phyloP scores from a whole-genome alignment of 2,888 invertebrate species.

The Ophraella communa region DNA sequence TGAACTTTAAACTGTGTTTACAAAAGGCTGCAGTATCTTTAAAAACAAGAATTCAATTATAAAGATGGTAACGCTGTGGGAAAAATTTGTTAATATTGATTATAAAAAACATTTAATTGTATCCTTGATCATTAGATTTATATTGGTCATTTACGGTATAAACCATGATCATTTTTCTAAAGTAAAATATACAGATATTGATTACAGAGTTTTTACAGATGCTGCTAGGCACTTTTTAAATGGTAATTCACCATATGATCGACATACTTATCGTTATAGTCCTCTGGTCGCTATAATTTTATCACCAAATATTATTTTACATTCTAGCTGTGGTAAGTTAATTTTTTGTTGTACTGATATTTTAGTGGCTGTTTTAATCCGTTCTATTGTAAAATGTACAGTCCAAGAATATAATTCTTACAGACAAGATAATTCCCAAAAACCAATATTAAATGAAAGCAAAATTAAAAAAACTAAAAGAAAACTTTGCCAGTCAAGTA shows the following conservation, averaged over 20 bases:
- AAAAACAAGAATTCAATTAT: constrained; percentile 71
- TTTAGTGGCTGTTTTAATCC: constrained; percentile 75
- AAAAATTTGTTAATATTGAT: constrained; percentile 59
- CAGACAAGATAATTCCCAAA: constrained; percentile 22
- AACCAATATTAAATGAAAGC: constrained; percentile 17
- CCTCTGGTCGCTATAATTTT: constrained; percentile 86
- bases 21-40: constrained; percentile 71
- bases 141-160: constrained; percentile 76
- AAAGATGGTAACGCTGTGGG: constrained; percentile 29
- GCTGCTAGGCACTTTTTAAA: constrained; percentile 81
- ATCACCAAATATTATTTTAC: constrained; percentile 78
- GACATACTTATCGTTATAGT: constrained; percentile 94
- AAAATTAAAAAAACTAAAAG: constrained; percentile 36
- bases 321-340: constrained; percentile 81
- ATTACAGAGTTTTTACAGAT: constrained; percentile 96
- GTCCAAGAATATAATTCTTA: constrained; percentile 46
- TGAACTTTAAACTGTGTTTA: constrained; percentile 76
- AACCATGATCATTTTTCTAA: constrained; percentile 77
- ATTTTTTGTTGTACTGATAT: constrained; percentile 85
- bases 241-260: constrained; percentile 83
- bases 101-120: constrained; percentile 69
- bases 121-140: constrained; percentile 70
- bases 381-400: constrained; percentile 62
- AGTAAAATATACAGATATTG: constrained; percentile 94
- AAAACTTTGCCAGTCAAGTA: constrained; percentile 35